Conservation (phyloP, 1,140 invertebrate genomes). For the Halictus rubicundus region DNA sequence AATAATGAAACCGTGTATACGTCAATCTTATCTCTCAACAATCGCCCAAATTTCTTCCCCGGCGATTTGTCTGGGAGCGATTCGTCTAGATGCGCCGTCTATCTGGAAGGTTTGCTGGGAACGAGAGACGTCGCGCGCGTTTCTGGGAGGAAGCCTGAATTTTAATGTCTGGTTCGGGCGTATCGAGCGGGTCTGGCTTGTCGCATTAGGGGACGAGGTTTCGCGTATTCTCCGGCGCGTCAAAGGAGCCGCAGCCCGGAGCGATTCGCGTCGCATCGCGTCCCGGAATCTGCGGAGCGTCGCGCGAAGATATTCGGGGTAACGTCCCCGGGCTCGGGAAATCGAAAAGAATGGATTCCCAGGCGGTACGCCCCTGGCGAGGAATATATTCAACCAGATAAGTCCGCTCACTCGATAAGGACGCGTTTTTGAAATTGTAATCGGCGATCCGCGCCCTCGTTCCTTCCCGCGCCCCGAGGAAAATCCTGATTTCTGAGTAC, state of each 20-base stretch:
- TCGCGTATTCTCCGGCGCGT: not conserved
- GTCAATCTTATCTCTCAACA: too few species aligned
- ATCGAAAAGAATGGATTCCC: conserved; percentile 37
- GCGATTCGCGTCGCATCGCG: conserved; percentile 14
- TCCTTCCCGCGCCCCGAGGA: not conserved
- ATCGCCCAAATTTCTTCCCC: too few species aligned
- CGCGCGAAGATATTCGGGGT: conserved; percentile 20
- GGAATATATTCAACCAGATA: conserved; percentile 34
- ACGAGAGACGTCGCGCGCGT: too few species aligned
- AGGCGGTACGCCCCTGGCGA: not conserved
- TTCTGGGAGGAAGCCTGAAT: not conserved
- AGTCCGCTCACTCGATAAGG: conserved; percentile 24
- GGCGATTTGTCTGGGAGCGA: too few species aligned
- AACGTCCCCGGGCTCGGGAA: not conserved
- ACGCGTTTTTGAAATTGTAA: conserved; percentile 46
- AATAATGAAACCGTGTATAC: too few species aligned
- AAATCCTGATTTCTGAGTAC: too few species aligned
- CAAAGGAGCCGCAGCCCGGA: not conserved
- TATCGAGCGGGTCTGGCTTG: not conserved
- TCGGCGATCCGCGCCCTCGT: not conserved
- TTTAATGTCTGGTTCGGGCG: not conserved
- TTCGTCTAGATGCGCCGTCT: too few species aligned
- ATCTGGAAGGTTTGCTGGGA: too few species aligned
- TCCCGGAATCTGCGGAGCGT: not conserved
- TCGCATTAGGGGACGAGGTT: conserved; percentile 4